A percentile compares a stretch with the other conserved stretches of the same genome.
These are phyloP conservation scores for Arctia plantaginis DNA, from an alignment of 2,888 invertebrate species.

Conservation along the genomic window DNA sequence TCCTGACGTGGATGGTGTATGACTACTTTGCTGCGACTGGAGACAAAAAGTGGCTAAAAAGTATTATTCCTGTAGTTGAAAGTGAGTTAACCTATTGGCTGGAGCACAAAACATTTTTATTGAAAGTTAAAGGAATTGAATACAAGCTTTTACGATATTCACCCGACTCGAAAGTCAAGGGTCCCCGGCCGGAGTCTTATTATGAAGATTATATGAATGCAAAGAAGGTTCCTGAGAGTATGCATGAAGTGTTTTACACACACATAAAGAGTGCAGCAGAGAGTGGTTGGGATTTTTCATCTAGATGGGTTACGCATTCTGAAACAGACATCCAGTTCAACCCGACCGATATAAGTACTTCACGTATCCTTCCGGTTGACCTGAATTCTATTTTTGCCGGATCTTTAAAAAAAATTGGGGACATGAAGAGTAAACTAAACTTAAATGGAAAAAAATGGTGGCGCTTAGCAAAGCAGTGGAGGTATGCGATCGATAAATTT, in stretches of 20 bases:
- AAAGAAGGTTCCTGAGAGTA: constrained; percentile 73
- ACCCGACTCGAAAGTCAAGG: constrained; percentile 80
- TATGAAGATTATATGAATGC: constrained; percentile 88
- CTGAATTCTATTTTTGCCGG: constrained; percentile 92
- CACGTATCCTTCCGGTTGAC: constrained; percentile 92
- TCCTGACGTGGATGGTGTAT: constrained; percentile 90
- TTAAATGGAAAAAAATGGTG: constrained; percentile 86
- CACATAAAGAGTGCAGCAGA: constrained; percentile 93
- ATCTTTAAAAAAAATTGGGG: constrained; percentile 88
- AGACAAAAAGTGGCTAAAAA: constrained; percentile 88
- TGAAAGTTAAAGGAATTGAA: constrained; percentile 81
- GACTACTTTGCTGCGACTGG: constrained; percentile 89
- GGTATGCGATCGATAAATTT: constrained; percentile 89
- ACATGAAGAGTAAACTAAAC: constrained; percentile 86
- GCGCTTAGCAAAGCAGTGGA: constrained; percentile 87
- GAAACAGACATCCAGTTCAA: constrained; percentile 85
- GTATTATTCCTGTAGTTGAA: constrained; percentile 87
- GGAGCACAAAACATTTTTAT: constrained; percentile 84
- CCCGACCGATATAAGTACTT: constrained; percentile 89
- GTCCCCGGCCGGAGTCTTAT: constrained; percentile 91
- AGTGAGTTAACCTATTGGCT: constrained; percentile 90
- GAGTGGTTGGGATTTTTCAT: constrained; percentile 95
- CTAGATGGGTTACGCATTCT: constrained; percentile 90
- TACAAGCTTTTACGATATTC: constrained; percentile 88
- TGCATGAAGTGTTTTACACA: constrained; percentile 87